Conservation (phyloP, 2,797 vertebrate species). For the Propithecus perrieri region DNA sequence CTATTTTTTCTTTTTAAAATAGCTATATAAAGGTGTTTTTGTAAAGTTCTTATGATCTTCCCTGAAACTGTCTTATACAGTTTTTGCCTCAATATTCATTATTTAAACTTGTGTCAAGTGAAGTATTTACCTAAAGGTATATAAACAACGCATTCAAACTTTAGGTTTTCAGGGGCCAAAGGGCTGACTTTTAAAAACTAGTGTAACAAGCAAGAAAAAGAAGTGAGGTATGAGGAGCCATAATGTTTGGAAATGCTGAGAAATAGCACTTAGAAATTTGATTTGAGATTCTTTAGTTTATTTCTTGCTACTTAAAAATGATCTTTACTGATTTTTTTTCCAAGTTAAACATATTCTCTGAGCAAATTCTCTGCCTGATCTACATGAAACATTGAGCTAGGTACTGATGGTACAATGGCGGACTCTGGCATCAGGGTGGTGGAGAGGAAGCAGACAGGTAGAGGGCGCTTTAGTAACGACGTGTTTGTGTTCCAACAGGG, state of each 20-base stretch:
- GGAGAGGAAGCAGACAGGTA: neutral
- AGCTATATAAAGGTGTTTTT: neutral
- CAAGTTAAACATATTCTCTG: neutral
- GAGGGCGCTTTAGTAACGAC: neutral
- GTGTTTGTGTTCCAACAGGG: accelerated
- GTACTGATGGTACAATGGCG: neutral
- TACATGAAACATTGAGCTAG: neutral
- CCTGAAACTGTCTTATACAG: neutral
- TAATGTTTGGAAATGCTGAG: neutral
- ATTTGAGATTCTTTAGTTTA: neutral
- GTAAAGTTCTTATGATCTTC: slow-evolving; percentile 21
- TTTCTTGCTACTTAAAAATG: neutral
- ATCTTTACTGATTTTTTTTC: neutral
- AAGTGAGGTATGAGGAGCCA: neutral
- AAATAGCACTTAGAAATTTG: neutral
- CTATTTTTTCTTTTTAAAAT: slow-evolving; percentile 18
- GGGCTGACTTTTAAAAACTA: neutral
- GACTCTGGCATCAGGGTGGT: no score
- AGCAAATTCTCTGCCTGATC: neutral
- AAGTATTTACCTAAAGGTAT: neutral
- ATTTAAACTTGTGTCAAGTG: neutral
- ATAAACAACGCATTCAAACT: neutral
- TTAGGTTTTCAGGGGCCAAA: neutral
- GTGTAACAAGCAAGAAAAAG: neutral
- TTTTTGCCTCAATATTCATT: slow-evolving; percentile 29